Conservation (phyloP, 1,140 invertebrate genomes). For the Eciton burchellii region DNA sequence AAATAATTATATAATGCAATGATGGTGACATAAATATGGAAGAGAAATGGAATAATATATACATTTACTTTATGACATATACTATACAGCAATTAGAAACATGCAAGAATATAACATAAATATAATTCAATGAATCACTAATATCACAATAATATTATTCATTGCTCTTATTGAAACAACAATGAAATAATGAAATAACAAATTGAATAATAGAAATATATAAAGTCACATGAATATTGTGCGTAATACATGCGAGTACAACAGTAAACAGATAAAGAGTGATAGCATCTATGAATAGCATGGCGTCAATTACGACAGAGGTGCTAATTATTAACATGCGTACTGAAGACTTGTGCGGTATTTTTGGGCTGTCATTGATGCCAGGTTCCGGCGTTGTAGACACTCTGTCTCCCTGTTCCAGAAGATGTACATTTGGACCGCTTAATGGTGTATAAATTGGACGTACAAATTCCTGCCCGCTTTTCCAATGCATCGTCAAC, state of each 20-base stretch:
- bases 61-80: constrained; percentile 26
- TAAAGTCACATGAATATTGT: not conserved
- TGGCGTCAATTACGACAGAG: constrained; percentile 5
- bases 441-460: constrained; percentile 80
- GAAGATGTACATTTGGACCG: constrained; percentile 80
- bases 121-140: constrained; percentile 10
- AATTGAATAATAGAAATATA: not conserved
- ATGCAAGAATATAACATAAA: constrained; percentile 1
- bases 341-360: constrained; percentile 81
- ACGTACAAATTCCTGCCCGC: constrained; percentile 82
- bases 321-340: constrained; percentile 83
- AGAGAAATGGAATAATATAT: not conserved
- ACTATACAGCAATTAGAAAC: not conserved
- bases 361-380: constrained; percentile 79
- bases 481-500: constrained; percentile 81
- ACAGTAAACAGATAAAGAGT: constrained; percentile 15
- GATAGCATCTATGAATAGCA: constrained; percentile 55
- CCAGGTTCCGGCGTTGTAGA: constrained; percentile 80
- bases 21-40: constrained; percentile 3
- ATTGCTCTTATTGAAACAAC: constrained; percentile 1
- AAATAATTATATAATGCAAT: constrained; percentile 50
- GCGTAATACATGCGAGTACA: not conserved
- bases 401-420: constrained; percentile 82
- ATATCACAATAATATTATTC: not conserved
- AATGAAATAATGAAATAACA: not conserved